A percentile compares a stretch with the other conserved stretches of the same genome.
These are phyloP conservation scores for Coregonus clupeaformis DNA, from an alignment of 2,113 vertebrate genomes.

Conservation along the genomic window DNA sequence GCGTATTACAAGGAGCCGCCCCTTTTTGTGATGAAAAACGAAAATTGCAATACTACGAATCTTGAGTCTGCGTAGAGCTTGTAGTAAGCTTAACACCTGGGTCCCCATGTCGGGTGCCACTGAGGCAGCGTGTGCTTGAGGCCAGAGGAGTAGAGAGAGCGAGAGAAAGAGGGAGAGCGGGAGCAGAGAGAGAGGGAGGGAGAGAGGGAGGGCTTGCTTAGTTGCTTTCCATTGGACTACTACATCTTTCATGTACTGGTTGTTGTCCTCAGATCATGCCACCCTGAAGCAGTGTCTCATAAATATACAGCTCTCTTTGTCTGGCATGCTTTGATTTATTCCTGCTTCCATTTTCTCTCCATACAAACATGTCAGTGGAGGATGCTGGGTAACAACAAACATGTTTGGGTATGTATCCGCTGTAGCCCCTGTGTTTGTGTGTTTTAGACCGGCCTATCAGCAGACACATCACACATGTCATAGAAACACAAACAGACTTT, in stretches of 20 bases:
- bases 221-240: neutral
- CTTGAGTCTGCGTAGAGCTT: too few species aligned
- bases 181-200: neutral
- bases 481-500: constrained; percentile 31
- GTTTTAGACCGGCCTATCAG: constrained; percentile 20
- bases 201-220: neutral
- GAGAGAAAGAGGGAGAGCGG: neutral
- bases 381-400: constrained; percentile 48
- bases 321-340: constrained; percentile 46
- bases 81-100: too few species aligned
- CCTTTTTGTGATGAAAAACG: too few species aligned
- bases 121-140: constrained; percentile 25
- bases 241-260: constrained; percentile 40
- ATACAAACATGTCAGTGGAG: constrained; percentile 31
- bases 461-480: neutral
- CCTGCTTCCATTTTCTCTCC: constrained; percentile 23
- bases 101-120: neutral
- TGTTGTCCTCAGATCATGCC: constrained; percentile 43
- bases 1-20: too few species aligned
- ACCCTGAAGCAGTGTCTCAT: constrained; percentile 53
- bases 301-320: constrained; percentile 21
- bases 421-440: constrained; percentile 33
- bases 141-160: neutral
- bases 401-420: constrained; percentile 15
- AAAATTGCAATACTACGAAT: too few species aligned